These are phyloP conservation scores for Macaria notata DNA, from an alignment of 2,888 invertebrate species.

Conservation along the genomic window DNA sequence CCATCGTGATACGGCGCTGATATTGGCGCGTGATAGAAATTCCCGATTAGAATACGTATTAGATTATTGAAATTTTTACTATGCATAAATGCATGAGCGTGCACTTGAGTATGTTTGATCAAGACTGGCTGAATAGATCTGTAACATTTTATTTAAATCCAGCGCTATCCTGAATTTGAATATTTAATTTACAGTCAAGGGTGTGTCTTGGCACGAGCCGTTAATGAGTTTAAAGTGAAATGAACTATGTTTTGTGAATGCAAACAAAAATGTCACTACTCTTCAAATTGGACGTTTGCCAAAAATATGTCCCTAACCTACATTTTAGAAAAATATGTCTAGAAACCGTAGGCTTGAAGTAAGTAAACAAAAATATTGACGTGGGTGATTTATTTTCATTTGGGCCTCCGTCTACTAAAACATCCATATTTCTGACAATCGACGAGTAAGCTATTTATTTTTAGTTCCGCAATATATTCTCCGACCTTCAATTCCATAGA, in stretches of 20 bases:
- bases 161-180: constrained; percentile 7
- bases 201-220: constrained; percentile 19
- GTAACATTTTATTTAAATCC: constrained; percentile 13
- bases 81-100: constrained; percentile 21
- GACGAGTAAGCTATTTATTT: no score
- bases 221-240: constrained; percentile 26
- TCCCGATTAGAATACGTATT: constrained; percentile 21
- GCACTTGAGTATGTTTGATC: constrained; percentile 16
- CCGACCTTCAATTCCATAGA: no score
- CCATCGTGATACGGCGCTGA: constrained; percentile 1
- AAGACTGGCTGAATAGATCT: constrained; percentile 14
- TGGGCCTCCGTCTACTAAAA: no score
- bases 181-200: constrained; percentile 12
- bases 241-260: constrained; percentile 21
- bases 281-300: constrained; percentile 21
- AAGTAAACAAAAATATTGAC: constrained; percentile 1
- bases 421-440: no score
- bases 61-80: constrained; percentile 24
- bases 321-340: constrained; percentile 2
- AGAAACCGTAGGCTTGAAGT: not conserved
- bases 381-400: no score
- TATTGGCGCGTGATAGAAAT: constrained; percentile 10
- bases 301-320: constrained; percentile 26
- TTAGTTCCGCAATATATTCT: no score
- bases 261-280: constrained; percentile 22